Conservation (phyloP, 2,113 vertebrate species). For the Casuarius casuarius region DNA sequence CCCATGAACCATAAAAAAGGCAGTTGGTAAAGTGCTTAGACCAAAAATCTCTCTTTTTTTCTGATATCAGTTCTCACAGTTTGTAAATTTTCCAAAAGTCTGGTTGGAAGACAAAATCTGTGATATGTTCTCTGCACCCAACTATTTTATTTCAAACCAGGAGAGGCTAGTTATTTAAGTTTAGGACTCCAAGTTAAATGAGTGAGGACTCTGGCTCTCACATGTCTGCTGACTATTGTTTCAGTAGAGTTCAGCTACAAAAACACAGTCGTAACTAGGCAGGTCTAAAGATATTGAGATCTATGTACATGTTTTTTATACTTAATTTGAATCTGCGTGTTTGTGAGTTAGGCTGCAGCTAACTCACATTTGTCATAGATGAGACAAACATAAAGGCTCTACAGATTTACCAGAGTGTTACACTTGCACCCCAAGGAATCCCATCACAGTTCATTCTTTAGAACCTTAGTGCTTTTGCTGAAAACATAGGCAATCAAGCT, state of each 20-base stretch:
- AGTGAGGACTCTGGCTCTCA: accelerated
- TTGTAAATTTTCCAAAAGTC: not conserved
- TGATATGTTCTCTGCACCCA: not conserved
- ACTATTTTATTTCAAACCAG: not conserved
- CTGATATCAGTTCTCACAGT: not conserved
- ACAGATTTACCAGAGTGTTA: accelerated
- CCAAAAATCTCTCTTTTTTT: not conserved
- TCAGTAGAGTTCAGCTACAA: not conserved
- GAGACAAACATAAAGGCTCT: not conserved
- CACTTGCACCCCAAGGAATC: not conserved
- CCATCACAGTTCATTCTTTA: accelerated
- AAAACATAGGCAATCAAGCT: not conserved
- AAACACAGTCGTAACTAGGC: not conserved
- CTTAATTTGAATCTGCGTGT: not conserved
- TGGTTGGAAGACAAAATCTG: not conserved
- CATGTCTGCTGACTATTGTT: not conserved
- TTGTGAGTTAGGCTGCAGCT: not conserved
- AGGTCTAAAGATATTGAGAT: not conserved
- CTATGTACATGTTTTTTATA: not conserved
- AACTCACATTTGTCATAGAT: not conserved
- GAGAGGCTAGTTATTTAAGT: not conserved
- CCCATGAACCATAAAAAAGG: not conserved
- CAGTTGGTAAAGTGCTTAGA: not conserved
- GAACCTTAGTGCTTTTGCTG: not conserved
- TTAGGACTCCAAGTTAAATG: not conserved